Evolutionary conservation across 2,797 vertebrate genomes (phyloP).

Genomic region (Amblyopsis hoosieri): DNA sequence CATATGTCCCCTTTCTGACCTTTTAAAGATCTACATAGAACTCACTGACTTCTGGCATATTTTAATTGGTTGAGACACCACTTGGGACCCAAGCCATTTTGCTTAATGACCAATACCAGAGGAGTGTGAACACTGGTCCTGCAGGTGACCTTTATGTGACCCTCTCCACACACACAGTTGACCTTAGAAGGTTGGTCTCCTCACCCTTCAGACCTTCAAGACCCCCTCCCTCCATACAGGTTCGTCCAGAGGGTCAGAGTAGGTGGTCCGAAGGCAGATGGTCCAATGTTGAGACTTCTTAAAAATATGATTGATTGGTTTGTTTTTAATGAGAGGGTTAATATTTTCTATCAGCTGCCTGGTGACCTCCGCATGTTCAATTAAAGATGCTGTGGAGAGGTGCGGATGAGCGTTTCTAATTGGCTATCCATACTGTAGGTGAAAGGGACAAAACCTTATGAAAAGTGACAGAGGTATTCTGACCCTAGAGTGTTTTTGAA

Average conservation of each 20-base stretch:
- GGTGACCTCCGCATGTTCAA: slow-evolving; percentile 53
- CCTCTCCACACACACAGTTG: slow-evolving; percentile 39
- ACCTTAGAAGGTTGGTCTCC: slow-evolving; percentile 47
- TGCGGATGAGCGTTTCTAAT: too few species aligned
- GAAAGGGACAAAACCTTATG: background rate
- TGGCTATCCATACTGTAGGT: background rate
- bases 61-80: slow-evolving; percentile 66
- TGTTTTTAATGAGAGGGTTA: slow-evolving; percentile 65
- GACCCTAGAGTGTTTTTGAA: slow-evolving; percentile 29
- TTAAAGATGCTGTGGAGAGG: slow-evolving; percentile 15
- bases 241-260: slow-evolving; percentile 43
- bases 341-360: slow-evolving; percentile 40
- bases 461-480: background rate
- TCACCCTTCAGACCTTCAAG: slow-evolving; percentile 58
- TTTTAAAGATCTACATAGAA: slow-evolving; percentile 46
- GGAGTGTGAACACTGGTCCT: slow-evolving; percentile 36
- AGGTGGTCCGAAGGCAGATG: slow-evolving; percentile 41
- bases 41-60: slow-evolving; percentile 51
- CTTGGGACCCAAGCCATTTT: slow-evolving; percentile 59
- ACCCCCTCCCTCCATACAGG: slow-evolving; percentile 12
- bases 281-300: slow-evolving; percentile 46
- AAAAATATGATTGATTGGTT: slow-evolving; percentile 66
- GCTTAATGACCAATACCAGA: slow-evolving; percentile 59
- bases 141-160: slow-evolving; percentile 33
- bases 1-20: slow-evolving; percentile 57